Percentiles rank a stretch among this genome's conserved stretches.
phyloP scores from a whole-genome alignment of 1,140 invertebrate species.

The Platyscapa corneri region DNA sequence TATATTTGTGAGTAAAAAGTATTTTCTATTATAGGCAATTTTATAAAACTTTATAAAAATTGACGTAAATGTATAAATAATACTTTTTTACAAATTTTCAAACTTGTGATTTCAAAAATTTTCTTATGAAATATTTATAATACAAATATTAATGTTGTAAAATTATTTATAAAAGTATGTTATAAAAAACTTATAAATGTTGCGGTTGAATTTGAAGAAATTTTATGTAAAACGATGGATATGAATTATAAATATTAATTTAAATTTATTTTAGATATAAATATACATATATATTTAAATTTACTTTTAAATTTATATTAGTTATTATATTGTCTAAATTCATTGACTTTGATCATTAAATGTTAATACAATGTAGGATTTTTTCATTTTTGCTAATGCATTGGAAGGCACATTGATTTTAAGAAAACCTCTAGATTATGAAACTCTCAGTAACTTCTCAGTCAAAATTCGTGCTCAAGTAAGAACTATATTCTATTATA shows the following conservation, averaged over 20 bases:
- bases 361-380: conserved; percentile 76
- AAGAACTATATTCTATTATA: conserved; percentile 43
- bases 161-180: too few relatives aligned
- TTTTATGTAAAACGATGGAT: too few relatives aligned
- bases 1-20: conserved; percentile 50
- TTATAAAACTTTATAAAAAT: neutral
- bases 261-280: too few relatives aligned
- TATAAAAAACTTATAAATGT: too few relatives aligned
- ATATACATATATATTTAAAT: too few relatives aligned
- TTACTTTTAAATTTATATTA: too few relatives aligned
- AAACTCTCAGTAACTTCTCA: conserved; percentile 86
- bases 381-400: conserved; percentile 87
- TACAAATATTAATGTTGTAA: too few relatives aligned
- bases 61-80: neutral
- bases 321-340: neutral
- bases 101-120: too few relatives aligned
- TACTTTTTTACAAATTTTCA: too few relatives aligned
- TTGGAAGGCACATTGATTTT: conserved; percentile 90
- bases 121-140: too few relatives aligned
- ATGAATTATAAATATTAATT: too few relatives aligned
- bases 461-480: conserved; percentile 85
- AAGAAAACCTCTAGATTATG: conserved; percentile 88
- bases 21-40: conserved; percentile 52
- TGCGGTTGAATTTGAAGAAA: too few relatives aligned
- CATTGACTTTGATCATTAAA: neutral